These are phyloP conservation scores for Crioceris asparagi DNA, from an alignment of 2,888 invertebrate species.

Conservation along the genomic window DNA sequence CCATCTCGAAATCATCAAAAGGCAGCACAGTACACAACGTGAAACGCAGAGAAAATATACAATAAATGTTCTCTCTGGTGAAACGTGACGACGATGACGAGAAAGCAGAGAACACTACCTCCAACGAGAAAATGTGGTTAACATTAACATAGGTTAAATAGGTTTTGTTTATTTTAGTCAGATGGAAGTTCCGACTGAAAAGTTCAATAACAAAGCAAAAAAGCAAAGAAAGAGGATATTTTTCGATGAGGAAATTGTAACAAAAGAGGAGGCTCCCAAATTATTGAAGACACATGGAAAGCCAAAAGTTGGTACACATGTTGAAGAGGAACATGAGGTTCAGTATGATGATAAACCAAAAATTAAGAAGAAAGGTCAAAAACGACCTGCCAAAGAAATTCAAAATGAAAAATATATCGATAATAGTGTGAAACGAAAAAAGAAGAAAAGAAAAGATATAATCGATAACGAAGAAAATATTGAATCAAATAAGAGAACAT, in stretches of 20 bases:
- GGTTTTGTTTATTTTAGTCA: no score
- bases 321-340: background rate
- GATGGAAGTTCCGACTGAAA: no score
- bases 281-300: constrained; percentile 4
- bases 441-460: constrained; percentile 1
- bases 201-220: no score
- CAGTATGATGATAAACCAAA: constrained; percentile 2
- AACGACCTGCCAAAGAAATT: background rate
- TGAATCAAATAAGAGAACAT: constrained; percentile 6
- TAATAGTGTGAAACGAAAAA: background rate
- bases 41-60: no score
- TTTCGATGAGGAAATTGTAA: constrained; percentile 21
- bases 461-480: constrained; percentile 1
- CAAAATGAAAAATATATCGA: background rate
- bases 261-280: constrained; percentile 15
- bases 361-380: constrained; percentile 1
- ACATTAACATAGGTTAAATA: no score
- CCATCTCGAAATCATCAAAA: no score
- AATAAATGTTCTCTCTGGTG: no score
- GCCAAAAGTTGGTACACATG: background rate
- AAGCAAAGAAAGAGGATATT: constrained; percentile 9
- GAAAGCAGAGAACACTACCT: no score
- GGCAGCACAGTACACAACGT: no score
- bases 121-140: no score
- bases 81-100: no score